Conservation (phyloP, 2,888 invertebrate species). For the Mesorhabditis belari region DNA sequence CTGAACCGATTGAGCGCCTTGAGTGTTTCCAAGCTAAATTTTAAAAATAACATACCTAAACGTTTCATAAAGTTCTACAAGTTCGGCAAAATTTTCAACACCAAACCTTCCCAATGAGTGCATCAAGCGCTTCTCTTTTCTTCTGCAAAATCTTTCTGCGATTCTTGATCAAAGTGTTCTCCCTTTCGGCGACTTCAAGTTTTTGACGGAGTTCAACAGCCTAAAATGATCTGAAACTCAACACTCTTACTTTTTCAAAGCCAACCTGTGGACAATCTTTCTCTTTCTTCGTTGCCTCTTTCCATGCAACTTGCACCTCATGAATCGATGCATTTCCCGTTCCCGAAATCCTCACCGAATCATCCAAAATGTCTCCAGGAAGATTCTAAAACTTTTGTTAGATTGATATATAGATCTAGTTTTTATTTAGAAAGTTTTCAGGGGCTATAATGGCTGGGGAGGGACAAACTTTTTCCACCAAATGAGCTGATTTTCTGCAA, state of each 20-base stretch:
- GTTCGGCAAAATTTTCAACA: too few species aligned
- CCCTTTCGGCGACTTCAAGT: slow-evolving; percentile 3
- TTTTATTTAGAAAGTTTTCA: neutral
- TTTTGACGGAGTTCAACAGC: neutral
- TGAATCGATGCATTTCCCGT: slow-evolving; percentile 32
- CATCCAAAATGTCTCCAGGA: slow-evolving; percentile 11
- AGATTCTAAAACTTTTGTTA: slow-evolving; percentile 25
- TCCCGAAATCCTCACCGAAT: slow-evolving; percentile 43
- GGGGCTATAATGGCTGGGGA: too few species aligned
- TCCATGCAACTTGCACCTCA: slow-evolving; percentile 26
- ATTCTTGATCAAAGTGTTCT: slow-evolving; percentile 5
- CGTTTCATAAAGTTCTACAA: too few species aligned
- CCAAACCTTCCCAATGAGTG: too few species aligned
- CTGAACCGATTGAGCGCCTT: neutral
- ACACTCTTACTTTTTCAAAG: neutral
- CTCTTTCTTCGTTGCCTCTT: slow-evolving; percentile 13
- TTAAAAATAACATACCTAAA: too few species aligned
- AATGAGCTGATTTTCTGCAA: too few species aligned
- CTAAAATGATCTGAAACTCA: neutral
- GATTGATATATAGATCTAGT: neutral
- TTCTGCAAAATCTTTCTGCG: slow-evolving; percentile 10
- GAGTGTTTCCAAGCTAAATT: neutral
- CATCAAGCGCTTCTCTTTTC: slow-evolving; percentile 2
- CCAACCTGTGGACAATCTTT: neutral
- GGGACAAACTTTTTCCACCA: too few species aligned